A percentile compares a stretch with the other conserved stretches of the same genome.
Evolutionary conservation across 2,888 invertebrate genomes (phyloP).

Genomic region (Cremastinae sp.): DNA sequence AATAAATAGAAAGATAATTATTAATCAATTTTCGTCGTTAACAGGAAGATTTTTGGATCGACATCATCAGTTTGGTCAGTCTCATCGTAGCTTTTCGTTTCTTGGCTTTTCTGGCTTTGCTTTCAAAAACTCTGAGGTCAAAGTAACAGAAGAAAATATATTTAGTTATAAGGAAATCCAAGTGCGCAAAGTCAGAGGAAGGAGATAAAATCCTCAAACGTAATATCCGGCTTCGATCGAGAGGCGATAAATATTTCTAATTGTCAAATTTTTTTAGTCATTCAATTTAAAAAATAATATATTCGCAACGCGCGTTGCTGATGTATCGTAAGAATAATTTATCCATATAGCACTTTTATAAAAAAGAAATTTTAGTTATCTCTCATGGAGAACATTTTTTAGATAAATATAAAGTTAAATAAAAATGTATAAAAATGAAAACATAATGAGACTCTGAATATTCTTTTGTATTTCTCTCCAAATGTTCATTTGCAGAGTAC

Average conservation of each 20-base stretch:
- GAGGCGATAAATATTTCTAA: too few relatives aligned
- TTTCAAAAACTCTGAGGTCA: conserved; percentile 85
- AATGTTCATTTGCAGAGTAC: too few relatives aligned
- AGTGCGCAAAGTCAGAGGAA: too few relatives aligned
- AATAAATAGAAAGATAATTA: not conserved
- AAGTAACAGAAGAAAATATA: conserved; percentile 79
- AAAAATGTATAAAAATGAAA: too few relatives aligned
- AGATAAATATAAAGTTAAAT: too few relatives aligned
- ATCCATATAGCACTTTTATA: conserved; percentile 3
- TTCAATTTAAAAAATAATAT: conserved; percentile 32
- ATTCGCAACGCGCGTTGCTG: conserved; percentile 2
- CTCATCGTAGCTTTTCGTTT: conserved; percentile 89
- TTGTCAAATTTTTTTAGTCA: too few relatives aligned
- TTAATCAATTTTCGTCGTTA: conserved; percentile 21
- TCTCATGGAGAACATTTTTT: too few relatives aligned
- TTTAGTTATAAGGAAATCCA: too few relatives aligned
- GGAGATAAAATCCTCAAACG: too few relatives aligned
- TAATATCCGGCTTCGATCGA: too few relatives aligned
- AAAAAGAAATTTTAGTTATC: conserved; percentile 13
- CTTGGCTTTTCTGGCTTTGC: conserved; percentile 88
- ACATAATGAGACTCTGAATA: too few relatives aligned
- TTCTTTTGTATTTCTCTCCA: too few relatives aligned
- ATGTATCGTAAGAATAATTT: conserved; percentile 10
- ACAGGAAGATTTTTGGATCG: conserved; percentile 86
- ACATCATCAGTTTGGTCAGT: conserved; percentile 86